Base-by-base conservation (phyloP, 2,113 vertebrate species). In the Odontophorus gujanensis region DNA sequence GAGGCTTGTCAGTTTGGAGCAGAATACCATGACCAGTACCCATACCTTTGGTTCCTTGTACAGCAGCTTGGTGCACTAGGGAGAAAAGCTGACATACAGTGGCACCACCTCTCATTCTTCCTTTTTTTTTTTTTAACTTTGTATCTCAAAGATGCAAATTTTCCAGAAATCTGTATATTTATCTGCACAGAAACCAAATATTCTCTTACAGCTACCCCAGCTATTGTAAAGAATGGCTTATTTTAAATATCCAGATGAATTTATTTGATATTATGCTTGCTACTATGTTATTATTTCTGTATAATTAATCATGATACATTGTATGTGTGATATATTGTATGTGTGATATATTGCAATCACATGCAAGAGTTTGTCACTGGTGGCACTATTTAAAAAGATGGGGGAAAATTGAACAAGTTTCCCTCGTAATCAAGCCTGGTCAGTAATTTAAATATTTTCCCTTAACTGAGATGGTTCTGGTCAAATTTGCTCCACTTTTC, bases 401-500 rank as follows among this genome's bases (percentile, higher is more conserved):
- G 7, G 12, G 7, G 2, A 2, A 58, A 81, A 83, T 77, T 71
- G 6, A 5, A 48, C 47, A 53, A 34, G 36, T 48, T 68, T 69
- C 53, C 42, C 61, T 81, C 81, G 48, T 95, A 67, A 86, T 81
- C 88, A 92, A 20, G 62, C 43, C 53, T 90, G 75, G 77, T 81
- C 89, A 94, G 75, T 72, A 86, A 96, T 96, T 96, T 96, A 82
- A 96, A 97, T 96, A 94, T 96, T 91, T 93, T 89, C 32, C 93
- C 95, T 81, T 81, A 68, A 76, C 75, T 94, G 51, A 90, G 59
- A 65, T 80, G 73, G 69, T 72, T 76, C 63, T 79, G 91, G 82
- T 76, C 53, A 85, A 92, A 95, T 91, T 83, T 97, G 90, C 80
- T 95, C 93, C 85, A 91, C 78, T 89, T 92, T 78, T 58, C 38